These are phyloP conservation scores for Sarcophaga caerulescens DNA, from an alignment of 2,888 invertebrate genomes.

Conservation along the genomic window DNA sequence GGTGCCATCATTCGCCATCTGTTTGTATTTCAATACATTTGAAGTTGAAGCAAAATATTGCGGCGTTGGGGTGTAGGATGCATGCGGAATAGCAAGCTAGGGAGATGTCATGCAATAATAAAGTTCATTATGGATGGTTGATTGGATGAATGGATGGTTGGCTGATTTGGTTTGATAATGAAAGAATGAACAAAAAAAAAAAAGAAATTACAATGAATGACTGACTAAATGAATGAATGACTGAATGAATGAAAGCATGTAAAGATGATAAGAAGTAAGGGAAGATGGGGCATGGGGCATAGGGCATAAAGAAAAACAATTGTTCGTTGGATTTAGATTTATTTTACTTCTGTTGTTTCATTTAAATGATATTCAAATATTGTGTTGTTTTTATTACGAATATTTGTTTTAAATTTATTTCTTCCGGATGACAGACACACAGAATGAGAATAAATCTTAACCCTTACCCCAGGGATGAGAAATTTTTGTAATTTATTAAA, in stretches of 20 bases:
- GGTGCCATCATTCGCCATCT: conserved; percentile 16
- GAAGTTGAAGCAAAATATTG: conserved; percentile 43
- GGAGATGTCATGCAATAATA: conserved; percentile 41
- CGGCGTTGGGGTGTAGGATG: background rate
- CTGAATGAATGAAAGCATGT: background rate
- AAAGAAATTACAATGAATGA: too few species aligned
- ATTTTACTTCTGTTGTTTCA: conserved; percentile 25
- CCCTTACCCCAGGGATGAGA: too few species aligned
- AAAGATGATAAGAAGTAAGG: background rate
- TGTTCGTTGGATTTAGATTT: background rate
- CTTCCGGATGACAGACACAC: too few species aligned
- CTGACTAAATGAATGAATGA: too few species aligned
- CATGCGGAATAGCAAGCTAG: background rate
- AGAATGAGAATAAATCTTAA: too few species aligned
- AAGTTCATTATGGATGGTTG: conserved; percentile 61
- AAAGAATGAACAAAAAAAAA: background rate
- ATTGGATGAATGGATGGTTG: conserved; percentile 50
- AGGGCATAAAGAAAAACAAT: background rate
- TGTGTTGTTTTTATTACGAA: too few species aligned
- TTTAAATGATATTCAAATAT: conserved; percentile 52
- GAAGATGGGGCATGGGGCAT: background rate
- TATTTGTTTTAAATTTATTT: too few species aligned
- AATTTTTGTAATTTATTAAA: too few species aligned
- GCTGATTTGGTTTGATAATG: conserved; percentile 28
- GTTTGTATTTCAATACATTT: conserved; percentile 22